These are phyloP conservation scores for Eriocheir sinensis DNA, from an alignment of 1,140 invertebrate genomes.

Conservation along the genomic window DNA sequence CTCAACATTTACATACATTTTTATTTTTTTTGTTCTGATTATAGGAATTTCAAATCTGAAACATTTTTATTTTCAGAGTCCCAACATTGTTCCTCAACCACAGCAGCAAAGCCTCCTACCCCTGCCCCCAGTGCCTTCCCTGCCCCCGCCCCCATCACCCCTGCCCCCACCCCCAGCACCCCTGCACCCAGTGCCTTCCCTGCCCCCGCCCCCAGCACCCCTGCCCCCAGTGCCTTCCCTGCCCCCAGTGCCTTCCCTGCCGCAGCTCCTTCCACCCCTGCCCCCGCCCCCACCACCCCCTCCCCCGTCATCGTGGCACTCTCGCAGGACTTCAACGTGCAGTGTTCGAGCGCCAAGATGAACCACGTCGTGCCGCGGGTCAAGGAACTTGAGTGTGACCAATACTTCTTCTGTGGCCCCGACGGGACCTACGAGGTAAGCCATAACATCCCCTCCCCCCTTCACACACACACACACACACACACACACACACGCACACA, in stretches of 20 bases:
- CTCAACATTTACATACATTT: too few relatives aligned
- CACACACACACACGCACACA: not conserved
- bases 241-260: not conserved
- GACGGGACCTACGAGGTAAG: not conserved
- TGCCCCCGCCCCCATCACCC: not conserved
- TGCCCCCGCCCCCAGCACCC: not conserved
- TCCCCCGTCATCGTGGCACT: not conserved
- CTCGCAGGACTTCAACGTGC: not conserved
- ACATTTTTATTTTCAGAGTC: conserved; percentile 9
- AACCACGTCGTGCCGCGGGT: not conserved
- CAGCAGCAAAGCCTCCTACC: not conserved
- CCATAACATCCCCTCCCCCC: not conserved
- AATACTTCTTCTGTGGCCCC: not conserved
- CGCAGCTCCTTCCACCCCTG: not conserved
- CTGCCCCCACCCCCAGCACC: not conserved
- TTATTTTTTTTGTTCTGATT: too few relatives aligned
- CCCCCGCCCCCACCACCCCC: not conserved
- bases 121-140: not conserved
- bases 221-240: not conserved
- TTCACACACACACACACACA: not conserved
- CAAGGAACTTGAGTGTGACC: not conserved
- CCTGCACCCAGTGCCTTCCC: not conserved
- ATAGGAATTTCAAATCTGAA: too few relatives aligned
- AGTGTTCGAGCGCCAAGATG: not conserved
- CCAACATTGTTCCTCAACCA: not conserved